phyloP scores from a whole-genome alignment of 2,888 invertebrate genomes.

The Plemyria rubiginata region DNA sequence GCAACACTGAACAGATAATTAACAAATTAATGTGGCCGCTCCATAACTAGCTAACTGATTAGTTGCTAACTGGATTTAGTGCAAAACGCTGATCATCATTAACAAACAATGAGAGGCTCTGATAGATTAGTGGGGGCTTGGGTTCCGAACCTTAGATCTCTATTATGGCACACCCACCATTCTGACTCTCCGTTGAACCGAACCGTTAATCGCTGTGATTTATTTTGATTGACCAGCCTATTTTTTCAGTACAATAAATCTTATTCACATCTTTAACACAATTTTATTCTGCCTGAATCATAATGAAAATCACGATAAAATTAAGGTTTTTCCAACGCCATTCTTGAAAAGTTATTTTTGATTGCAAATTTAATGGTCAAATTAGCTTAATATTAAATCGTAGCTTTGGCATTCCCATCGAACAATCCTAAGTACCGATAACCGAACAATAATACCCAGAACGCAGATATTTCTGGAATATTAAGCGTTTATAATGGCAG shows the following conservation, averaged over 20 bases:
- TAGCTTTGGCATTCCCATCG: not conserved
- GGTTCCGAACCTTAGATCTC: not conserved
- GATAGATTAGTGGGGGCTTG: not conserved
- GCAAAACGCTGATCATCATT: constrained; percentile 3
- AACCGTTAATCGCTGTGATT: too few species aligned
- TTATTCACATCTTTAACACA: too few species aligned
- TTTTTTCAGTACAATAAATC: too few species aligned
- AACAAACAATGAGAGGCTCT: not conserved
- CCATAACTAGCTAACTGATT: constrained; percentile 8
- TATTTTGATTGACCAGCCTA: too few species aligned
- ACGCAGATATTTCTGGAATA: constrained; percentile 21
- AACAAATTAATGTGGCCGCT: constrained; percentile 5
- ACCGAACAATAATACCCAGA: constrained; percentile 19
- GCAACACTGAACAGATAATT: not conserved
- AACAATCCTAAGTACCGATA: constrained; percentile 5
- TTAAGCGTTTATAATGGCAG: constrained; percentile 25
- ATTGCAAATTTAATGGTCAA: not conserved
- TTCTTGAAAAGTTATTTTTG: too few species aligned
- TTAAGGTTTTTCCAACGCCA: too few species aligned
- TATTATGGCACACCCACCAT: too few species aligned
- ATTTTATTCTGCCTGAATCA: too few species aligned
- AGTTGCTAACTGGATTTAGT: constrained; percentile 10
- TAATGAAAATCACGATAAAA: too few species aligned
- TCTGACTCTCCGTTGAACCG: too few species aligned
- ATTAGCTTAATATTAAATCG: not conserved